These are phyloP conservation scores for Macropus fuliginosus DNA, from an alignment of 2,797 vertebrate species.

Conservation along the genomic window DNA sequence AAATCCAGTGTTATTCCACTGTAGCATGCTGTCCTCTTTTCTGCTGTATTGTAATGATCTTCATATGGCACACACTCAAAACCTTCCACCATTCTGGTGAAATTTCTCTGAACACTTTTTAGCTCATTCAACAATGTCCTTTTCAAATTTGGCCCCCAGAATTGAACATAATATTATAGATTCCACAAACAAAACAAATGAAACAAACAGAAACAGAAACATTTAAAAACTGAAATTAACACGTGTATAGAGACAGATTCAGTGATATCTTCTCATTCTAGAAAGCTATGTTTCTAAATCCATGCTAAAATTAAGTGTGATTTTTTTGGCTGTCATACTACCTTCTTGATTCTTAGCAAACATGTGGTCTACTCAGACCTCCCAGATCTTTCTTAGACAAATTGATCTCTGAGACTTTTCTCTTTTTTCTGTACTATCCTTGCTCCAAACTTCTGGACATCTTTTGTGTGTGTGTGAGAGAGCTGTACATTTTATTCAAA, in stretches of 20 bases:
- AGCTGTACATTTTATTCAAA: conserved; percentile 86
- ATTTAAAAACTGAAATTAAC: not conserved
- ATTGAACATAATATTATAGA: not conserved
- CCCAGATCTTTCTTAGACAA: not conserved
- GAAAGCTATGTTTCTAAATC: not conserved
- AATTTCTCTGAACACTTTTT: not conserved
- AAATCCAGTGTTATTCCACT: not conserved
- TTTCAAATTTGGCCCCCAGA: not conserved
- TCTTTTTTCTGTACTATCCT: not conserved
- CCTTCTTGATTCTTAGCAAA: not conserved
- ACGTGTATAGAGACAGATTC: not conserved
- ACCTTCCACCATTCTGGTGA: not conserved
- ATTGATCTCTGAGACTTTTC: not conserved
- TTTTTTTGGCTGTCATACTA: not conserved
- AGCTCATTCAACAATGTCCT: not conserved
- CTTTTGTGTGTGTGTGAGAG: not conserved
- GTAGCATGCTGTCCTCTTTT: not conserved
- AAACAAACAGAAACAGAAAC: not conserved
- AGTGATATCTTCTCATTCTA: not conserved
- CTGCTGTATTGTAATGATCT: not conserved
- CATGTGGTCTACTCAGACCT: not conserved
- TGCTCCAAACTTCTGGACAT: not conserved
- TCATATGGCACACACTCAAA: not conserved
- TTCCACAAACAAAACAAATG: not conserved
- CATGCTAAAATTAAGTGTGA: not conserved